These are phyloP conservation scores for Onychostruthus taczanowskii DNA, from an alignment of 2,113 vertebrate species.

Conservation along the genomic window DNA sequence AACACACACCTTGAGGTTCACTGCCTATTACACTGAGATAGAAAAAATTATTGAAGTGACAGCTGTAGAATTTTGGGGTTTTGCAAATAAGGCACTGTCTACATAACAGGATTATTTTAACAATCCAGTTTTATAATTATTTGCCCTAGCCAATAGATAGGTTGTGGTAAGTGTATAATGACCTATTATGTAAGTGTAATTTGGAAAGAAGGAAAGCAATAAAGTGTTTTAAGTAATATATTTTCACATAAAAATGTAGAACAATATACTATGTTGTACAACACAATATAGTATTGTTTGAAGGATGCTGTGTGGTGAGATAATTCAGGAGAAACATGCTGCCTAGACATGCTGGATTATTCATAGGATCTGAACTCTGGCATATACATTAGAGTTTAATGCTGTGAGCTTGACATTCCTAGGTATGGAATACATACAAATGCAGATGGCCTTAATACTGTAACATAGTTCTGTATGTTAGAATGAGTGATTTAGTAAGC, in stretches of 20 bases:
- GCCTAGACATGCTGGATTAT: not conserved
- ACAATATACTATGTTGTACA: not conserved
- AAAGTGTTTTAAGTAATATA: not conserved
- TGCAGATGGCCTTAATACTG: conserved; percentile 48
- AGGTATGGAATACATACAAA: not conserved
- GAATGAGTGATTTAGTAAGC: conserved; percentile 40
- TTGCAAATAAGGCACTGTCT: not conserved
- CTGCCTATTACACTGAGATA: not conserved
- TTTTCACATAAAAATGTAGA: not conserved
- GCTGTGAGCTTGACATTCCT: not conserved
- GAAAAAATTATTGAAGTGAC: not conserved
- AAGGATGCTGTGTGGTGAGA: not conserved
- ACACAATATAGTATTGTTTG: not conserved
- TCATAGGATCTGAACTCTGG: not conserved
- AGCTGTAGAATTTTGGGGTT: not conserved
- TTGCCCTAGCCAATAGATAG: not conserved
- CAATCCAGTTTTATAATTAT: not conserved
- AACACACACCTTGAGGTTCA: not conserved
- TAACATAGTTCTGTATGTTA: not conserved
- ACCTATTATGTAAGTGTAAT: not conserved
- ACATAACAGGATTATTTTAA: not conserved
- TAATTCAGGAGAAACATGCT: not conserved
- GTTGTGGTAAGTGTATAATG: not conserved
- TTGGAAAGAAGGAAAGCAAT: not conserved
- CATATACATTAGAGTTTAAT: not conserved